A percentile compares a stretch with the other conserved stretches of the same genome.
Evolutionary conservation across 2,888 invertebrate species (phyloP).

Genomic region (Lycophotia porphyrea): DNA sequence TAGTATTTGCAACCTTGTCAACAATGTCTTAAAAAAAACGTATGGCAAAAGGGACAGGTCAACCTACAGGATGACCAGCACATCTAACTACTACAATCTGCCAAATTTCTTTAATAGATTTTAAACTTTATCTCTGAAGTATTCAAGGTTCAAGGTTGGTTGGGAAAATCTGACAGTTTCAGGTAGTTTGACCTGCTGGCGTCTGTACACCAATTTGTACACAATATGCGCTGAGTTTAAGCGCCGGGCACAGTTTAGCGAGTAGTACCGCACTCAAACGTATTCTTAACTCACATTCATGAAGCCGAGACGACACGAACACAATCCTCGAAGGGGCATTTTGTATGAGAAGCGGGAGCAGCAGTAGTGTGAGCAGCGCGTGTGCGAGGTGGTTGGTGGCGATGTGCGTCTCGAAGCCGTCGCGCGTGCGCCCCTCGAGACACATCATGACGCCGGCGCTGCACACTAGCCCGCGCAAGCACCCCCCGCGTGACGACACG

Average conservation of each 20-base stretch:
- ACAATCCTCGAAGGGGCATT: conserved; percentile 91
- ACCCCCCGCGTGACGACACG: conserved; percentile 81
- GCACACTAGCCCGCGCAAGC: conserved; percentile 49
- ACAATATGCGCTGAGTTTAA: neutral
- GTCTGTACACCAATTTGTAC: no score
- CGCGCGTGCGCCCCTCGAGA: conserved; percentile 90
- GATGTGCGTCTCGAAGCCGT: conserved; percentile 92
- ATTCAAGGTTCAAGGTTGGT: no score
- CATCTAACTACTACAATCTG: no score
- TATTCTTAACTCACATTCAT: conserved; percentile 31
- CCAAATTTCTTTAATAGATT: no score
- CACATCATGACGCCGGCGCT: conserved; percentile 90
- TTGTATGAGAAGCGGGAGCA: conserved; percentile 90
- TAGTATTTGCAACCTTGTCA: neutral
- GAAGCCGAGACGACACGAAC: conserved; percentile 88
- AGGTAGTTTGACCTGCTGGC: no score
- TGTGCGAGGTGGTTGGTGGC: conserved; percentile 92
- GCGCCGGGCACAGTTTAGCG: neutral
- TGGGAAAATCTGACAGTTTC: no score
- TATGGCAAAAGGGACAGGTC: neutral
- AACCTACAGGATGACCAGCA: neutral
- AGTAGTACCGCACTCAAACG: neutral
- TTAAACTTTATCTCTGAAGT: no score
- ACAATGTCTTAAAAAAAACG: neutral
- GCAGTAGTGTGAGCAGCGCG: conserved; percentile 90